Base-by-base conservation (phyloP, 2,113 vertebrate species). In the Cavia aperea region DNA sequence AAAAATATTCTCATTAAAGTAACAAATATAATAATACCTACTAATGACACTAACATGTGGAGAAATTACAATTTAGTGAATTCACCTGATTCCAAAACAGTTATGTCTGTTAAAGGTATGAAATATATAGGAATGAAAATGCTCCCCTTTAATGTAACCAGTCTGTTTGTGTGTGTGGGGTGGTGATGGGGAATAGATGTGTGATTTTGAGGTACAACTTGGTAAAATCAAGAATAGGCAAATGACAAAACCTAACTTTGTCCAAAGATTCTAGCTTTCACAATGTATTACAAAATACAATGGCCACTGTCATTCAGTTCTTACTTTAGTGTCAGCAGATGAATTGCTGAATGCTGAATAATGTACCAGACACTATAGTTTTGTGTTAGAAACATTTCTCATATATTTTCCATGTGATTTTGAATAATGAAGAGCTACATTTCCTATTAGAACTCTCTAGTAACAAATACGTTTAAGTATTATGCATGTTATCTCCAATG, bases 361-460 rank as follows among this genome's bases (percentile, higher is more conserved):
- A 91, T 95, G 92, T 95, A 96, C 95, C 97, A 98, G 98, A 97
- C 98, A 97, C 95, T 75, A 93, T 89, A 96, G 94, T 97, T 97
- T 96, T 93, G 81, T 97, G 95, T 97, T 96, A 95, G 96, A 97
- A 95, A 97, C 97, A 96, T 95, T 91, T 97, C 95, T 90, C 90
- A 95, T 49, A 75, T 96, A 96, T 90, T 96, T 92, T 81, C 91
- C 82, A 90, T 33, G 87, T 97, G 95, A 97, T 97, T 97, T 98
- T 97, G 97, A 98, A 98, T 97, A 98, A 98, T 98, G 98, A 98
- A 98, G 98, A 98, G 98, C 97, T 97, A 98, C 97, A 98, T 97
- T 98, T 98, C 98, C 94, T 97, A 96, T 98, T 97, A 97, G 97
- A 98, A 97, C 97, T 98, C 97, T 98, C 97, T 98, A 98, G 97